Base-by-base conservation (phyloP, 1,140 invertebrate genomes). In the Drosophila watanabei region DNA sequence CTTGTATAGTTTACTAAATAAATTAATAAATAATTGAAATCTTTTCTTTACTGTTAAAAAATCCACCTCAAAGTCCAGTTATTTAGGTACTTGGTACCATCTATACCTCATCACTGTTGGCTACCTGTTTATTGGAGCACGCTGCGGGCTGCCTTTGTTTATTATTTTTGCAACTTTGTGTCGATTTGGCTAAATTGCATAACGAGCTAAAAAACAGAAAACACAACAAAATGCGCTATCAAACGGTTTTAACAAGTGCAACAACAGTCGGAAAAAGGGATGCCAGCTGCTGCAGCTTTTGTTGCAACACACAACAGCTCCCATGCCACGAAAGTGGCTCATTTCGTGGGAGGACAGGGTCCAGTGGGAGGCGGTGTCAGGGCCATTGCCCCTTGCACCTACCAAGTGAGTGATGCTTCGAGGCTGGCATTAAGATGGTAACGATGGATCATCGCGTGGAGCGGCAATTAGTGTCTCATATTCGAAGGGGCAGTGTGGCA, bases 391-490 rank as follows among this genome's bases (percentile, higher is more conserved):
- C 68, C 32, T 46, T 57, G 39, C 48, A 37, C 46, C 16, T 24
- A 24, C 3, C 24, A n/a, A 32, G 33, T 37, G 33, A 37, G 24
- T 64, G 32, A 28, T 56, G 43, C 37, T n/a, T 65, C 52, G 5
- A 32, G 33, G 35, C 10, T 41, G n/a, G n/a, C 1, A 4, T 20
- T 13, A 37, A 56, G 33, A 75, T 54, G 70, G 35, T 66, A 54
- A 60, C 60, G 41, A 51, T 66, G 59, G 35, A 73, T 66, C 85
- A 78, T 81, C 78, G 80, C 80, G 85, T 88, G 85, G 73, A 79
- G 77, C 82, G 75, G 69, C 85, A 88, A 89, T 88, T 88, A 88
- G 85, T 75, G 80, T 84, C 65, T 72, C 85, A 66, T 46, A 68
- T 49, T 84, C 77, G 73, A 80, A 65, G 70, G 68, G 56, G 56